phyloP scores from a whole-genome alignment of 2,888 invertebrate species.

The Epistrophella euchroma region DNA sequence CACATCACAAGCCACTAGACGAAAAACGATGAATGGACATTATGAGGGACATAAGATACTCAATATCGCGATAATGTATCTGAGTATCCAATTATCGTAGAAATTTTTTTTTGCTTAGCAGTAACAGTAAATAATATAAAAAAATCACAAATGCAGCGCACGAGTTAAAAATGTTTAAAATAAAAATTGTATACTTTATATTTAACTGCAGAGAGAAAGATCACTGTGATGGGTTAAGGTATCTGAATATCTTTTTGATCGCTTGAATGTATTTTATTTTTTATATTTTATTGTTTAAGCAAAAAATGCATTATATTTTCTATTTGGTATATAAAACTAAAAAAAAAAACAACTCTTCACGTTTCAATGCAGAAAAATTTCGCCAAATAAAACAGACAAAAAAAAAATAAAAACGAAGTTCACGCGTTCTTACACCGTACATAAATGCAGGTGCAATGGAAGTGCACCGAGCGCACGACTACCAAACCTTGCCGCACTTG shows the following conservation, averaged over 20 bases:
- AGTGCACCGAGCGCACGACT: slow-evolving; percentile 59
- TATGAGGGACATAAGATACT: slow-evolving; percentile 41
- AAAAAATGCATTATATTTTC: not conserved
- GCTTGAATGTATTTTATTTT: not conserved
- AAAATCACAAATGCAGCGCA: slow-evolving; percentile 31
- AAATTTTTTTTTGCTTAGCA: slow-evolving; percentile 1
- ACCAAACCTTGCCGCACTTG: slow-evolving; percentile 51
- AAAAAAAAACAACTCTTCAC: slow-evolving; percentile 20
- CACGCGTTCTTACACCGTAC: slow-evolving; percentile 23
- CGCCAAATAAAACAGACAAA: slow-evolving; percentile 30
- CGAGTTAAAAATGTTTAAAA: not conserved
- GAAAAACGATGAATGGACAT: slow-evolving; percentile 63
- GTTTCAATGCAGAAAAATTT: slow-evolving; percentile 57
- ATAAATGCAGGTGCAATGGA: slow-evolving; percentile 70
- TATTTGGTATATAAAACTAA: not conserved
- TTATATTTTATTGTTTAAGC: not conserved
- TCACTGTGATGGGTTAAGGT: no score
- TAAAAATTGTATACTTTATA: not conserved
- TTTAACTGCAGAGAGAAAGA: slow-evolving; percentile 22
- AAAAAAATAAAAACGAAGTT: slow-evolving; percentile 40
- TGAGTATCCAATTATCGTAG: slow-evolving; percentile 20
- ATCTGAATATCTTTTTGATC: slow-evolving; percentile 14
- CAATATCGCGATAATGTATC: slow-evolving; percentile 43
- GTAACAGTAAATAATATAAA: slow-evolving; percentile 5
- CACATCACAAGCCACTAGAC: slow-evolving; percentile 41